A percentile compares a stretch with the other conserved stretches of the same genome.
These are phyloP conservation scores for Caradrina kadenii DNA, from an alignment of 2,888 invertebrate genomes.

Conservation along the genomic window DNA sequence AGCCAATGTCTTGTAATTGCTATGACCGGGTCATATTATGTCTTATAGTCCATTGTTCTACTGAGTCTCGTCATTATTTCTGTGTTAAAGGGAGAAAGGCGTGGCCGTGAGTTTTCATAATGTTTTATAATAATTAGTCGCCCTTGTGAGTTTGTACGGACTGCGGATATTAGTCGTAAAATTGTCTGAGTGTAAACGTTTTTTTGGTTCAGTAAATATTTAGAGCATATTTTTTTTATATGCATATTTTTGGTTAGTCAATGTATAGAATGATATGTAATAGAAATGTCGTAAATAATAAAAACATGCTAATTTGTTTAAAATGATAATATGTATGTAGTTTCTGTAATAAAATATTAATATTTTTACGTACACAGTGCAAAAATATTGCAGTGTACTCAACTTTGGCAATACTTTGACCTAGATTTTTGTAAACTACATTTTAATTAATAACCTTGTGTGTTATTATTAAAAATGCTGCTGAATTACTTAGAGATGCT, in stretches of 20 bases:
- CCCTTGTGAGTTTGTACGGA: slow-evolving; percentile 25
- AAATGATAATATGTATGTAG: not conserved
- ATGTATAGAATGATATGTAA: not conserved
- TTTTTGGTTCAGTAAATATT: slow-evolving; percentile 29
- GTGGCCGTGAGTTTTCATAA: slow-evolving; percentile 26
- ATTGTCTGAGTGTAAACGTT: slow-evolving; percentile 26
- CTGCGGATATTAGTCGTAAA: slow-evolving; percentile 13
- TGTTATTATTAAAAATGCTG: not conserved
- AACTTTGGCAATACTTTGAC: not conserved
- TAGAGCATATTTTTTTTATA: slow-evolving; percentile 13
- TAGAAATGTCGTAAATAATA: slow-evolving; percentile 11
- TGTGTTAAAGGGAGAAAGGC: slow-evolving; percentile 30
- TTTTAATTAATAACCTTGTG: slow-evolving; percentile 3
- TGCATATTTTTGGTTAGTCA: slow-evolving; percentile 3
- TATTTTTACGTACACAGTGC: not conserved
- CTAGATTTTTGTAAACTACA: slow-evolving; percentile 1
- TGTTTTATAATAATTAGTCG: slow-evolving; percentile 12
- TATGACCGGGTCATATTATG: slow-evolving; percentile 44
- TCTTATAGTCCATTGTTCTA: slow-evolving; percentile 42
- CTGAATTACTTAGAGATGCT: not conserved
- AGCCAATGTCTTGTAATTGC: slow-evolving; percentile 24
- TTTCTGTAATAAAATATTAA: not conserved
- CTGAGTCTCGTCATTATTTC: slow-evolving; percentile 20
- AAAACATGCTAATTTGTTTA: slow-evolving; percentile 8
- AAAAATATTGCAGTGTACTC: slow-evolving; percentile 2